Conservation (phyloP, 37 sponge, comb jelly and placozoan genomes). For the Spongilla lacustris region DNA sequence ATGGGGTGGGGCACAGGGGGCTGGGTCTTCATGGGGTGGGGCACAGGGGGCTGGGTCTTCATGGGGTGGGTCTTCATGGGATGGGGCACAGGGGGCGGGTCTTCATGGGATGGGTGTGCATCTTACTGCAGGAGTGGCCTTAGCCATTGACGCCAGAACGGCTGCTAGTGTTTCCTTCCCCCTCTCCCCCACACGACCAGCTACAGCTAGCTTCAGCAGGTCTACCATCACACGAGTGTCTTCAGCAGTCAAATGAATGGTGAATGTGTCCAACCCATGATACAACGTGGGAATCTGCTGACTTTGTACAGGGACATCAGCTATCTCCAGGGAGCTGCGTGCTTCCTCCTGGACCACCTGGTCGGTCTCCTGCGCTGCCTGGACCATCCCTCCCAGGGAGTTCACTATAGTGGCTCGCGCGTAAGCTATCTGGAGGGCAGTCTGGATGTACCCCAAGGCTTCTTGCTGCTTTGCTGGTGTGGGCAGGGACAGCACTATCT, state of each 20-base stretch:
- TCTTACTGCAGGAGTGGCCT: conserved; percentile 75
- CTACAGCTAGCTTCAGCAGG: conserved; percentile 94
- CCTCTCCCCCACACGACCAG: conserved; percentile 81
- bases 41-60: too few relatives aligned
- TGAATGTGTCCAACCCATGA: conserved; percentile 62
- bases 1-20: too few relatives aligned
- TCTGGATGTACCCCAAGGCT: conserved; percentile 72
- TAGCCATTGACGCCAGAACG: conserved; percentile 81
- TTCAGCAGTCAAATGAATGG: conserved; percentile 74
- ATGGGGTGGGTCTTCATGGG: too few relatives aligned
- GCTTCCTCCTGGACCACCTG: conserved; percentile 32
- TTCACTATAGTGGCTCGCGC: conserved; percentile 78
- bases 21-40: too few relatives aligned
- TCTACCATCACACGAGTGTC: conserved; percentile 90
- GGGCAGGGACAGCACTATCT: conserved; percentile 75
- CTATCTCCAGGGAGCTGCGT: conserved; percentile 28
- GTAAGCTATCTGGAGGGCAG: conserved; percentile 89
- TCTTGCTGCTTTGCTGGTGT: conserved; percentile 64
- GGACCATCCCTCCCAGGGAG: conserved; percentile 79
- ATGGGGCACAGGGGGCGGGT: background rate
- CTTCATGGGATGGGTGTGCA: background rate
- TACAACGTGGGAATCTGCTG: background rate
- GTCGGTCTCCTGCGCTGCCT: conserved; percentile 49
- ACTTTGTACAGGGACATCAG: background rate
- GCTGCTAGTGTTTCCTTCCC: conserved; percentile 84